Evolutionary conservation across 2,113 vertebrate species (phyloP).

Genomic region (Ailuropoda melanoleuca): DNA sequence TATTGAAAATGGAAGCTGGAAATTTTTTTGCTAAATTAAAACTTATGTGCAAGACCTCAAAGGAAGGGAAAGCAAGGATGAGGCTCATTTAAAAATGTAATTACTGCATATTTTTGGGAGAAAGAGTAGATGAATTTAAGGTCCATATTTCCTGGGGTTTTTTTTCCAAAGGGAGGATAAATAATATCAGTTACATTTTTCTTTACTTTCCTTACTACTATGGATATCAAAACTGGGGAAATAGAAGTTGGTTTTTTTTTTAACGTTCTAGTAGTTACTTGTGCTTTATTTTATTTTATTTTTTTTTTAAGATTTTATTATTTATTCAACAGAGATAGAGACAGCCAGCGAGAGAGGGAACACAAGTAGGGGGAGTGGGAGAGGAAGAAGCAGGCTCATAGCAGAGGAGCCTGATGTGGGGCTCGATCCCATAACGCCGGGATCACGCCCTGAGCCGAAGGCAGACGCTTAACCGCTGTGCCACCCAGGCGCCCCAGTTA

Average conservation of each 20-base stretch:
- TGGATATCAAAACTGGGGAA: not conserved
- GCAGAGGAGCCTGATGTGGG: no score
- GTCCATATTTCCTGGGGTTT: not conserved
- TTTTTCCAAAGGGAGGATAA: not conserved
- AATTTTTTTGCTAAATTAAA: slow-evolving; percentile 5
- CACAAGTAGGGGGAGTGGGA: no score
- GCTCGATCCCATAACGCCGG: no score
- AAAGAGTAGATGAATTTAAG: not conserved
- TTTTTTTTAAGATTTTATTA: no score
- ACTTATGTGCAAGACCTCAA: not conserved
- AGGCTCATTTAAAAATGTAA: not conserved
- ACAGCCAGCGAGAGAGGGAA: no score
- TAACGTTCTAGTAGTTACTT: not conserved
- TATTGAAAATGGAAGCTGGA: not conserved
- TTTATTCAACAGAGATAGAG: no score
- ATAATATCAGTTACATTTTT: not conserved
- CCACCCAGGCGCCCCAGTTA: no score
- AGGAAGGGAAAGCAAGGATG: not conserved
- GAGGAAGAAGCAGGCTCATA: no score
- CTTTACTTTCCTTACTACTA: not conserved
- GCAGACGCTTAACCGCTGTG: no score
- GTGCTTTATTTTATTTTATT: no score
- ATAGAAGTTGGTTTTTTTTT: not conserved
- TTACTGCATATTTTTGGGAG: not conserved
- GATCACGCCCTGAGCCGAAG: no score